These are phyloP conservation scores for Probaryconus sp. DNA, from an alignment of 1,140 invertebrate genomes.

Conservation along the genomic window DNA sequence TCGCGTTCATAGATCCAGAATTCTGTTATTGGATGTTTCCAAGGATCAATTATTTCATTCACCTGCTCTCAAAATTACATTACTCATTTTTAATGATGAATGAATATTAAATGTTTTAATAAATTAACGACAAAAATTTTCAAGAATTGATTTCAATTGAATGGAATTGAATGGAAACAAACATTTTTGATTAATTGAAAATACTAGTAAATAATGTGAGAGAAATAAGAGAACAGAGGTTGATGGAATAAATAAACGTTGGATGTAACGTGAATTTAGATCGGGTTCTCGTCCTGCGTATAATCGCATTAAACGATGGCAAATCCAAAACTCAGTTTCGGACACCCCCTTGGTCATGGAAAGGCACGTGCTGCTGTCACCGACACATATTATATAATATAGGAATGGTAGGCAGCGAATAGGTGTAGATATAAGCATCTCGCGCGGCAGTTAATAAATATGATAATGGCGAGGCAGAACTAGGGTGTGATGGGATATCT, in stretches of 20 bases:
- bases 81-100: too few species aligned
- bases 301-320: slow-evolving; percentile 59
- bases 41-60: slow-evolving; percentile 52
- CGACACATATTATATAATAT: slow-evolving; percentile 77
- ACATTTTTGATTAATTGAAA: too few species aligned
- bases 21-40: slow-evolving; percentile 61
- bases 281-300: slow-evolving; percentile 23
- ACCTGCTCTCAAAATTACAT: slow-evolving; percentile 44
- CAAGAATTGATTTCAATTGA: too few species aligned
- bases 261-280: background rate
- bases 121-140: too few species aligned
- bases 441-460: slow-evolving; percentile 77
- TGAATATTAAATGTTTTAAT: too few species aligned
- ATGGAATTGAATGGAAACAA: too few species aligned
- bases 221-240: too few species aligned
- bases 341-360: slow-evolving; percentile 31
- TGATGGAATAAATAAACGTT: too few species aligned
- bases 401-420: slow-evolving; percentile 71
- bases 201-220: too few species aligned
- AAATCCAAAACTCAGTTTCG: slow-evolving; percentile 55
- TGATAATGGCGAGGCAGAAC: slow-evolving; percentile 73
- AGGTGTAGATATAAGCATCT: slow-evolving; percentile 75
- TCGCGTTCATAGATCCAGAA: slow-evolving; percentile 38
- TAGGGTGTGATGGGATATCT: slow-evolving; percentile 70
- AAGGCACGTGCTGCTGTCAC: slow-evolving; percentile 77